Percentiles rank a stretch among this genome's conserved stretches.
Evolutionary conservation across 1,140 invertebrate species (phyloP).

Genomic region (Pseudobourletiella spinata): DNA sequence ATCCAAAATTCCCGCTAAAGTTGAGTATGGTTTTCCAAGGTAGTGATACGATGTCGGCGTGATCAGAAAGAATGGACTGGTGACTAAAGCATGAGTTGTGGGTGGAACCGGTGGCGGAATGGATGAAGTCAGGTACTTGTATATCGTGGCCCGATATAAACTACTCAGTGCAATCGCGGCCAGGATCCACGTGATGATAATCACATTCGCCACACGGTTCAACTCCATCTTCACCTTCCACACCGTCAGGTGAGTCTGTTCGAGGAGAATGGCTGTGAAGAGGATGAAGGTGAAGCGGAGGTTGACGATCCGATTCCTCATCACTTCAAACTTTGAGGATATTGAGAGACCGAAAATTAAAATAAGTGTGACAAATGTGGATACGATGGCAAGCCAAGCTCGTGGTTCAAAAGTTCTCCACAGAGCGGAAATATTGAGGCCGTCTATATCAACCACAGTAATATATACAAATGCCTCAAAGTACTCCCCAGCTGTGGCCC

Average conservation of each 20-base stretch:
- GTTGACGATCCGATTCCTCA: neutral
- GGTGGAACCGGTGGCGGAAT: neutral
- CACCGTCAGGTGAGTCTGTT: neutral
- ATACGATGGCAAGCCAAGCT: neutral
- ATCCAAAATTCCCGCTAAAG: neutral
- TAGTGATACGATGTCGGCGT: neutral
- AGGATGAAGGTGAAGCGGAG: neutral
- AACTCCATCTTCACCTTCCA: neutral
- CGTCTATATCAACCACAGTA: neutral
- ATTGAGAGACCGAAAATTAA: neutral
- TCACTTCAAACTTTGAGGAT: neutral
- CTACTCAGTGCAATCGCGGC: neutral
- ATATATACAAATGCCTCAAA: constrained; percentile 6
- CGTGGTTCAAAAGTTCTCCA: neutral
- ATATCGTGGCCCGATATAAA: neutral
- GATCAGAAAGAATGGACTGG: neutral
- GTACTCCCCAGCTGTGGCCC: neutral
- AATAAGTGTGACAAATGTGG: neutral
- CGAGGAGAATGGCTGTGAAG: constrained; percentile 2
- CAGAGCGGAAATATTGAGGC: neutral
- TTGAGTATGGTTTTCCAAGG: neutral
- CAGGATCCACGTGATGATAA: neutral
- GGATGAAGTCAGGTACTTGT: neutral
- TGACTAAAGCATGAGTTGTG: neutral
- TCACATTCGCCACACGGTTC: neutral